Percentiles rank a stretch among this genome's conserved stretches.
phyloP scores from a whole-genome alignment of 1,140 invertebrate genomes.

The Dermatophagoides farinae region DNA sequence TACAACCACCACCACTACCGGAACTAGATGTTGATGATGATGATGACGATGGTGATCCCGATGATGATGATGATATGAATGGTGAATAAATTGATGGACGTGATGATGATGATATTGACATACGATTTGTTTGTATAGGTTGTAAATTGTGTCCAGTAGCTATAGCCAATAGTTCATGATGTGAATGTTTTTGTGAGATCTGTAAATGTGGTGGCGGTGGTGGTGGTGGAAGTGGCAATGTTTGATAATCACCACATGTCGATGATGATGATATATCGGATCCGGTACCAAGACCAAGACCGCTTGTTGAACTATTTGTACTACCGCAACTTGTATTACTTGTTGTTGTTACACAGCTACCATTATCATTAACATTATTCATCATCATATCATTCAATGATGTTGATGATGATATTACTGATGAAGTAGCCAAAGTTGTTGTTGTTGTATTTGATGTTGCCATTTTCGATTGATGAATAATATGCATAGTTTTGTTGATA shows the following conservation, averaged over 20 bases:
- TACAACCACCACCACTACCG: neutral
- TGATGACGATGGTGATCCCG: neutral
- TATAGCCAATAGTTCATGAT: no score
- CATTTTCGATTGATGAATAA: neutral
- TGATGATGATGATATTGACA: neutral
- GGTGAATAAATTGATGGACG: neutral
- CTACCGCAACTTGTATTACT: constrained; percentile 1
- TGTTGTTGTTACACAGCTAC: constrained; percentile 4
- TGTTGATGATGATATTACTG: neutral
- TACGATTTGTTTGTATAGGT: no score
- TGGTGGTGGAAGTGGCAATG: neutral
- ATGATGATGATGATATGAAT: neutral
- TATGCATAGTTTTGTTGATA: neutral
- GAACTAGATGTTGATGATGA: neutral
- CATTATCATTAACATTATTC: neutral
- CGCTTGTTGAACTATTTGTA: neutral
- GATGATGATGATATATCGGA: neutral
- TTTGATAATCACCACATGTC: neutral
- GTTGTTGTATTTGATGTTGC: no score
- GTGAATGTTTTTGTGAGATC: no score
- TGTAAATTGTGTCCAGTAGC: no score
- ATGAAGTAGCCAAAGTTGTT: no score
- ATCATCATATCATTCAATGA: neutral
- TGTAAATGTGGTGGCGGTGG: neutral
- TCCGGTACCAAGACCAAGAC: neutral